phyloP scores from a whole-genome alignment of 2,797 vertebrate genomes.

The Melanotaenia boesemani region DNA sequence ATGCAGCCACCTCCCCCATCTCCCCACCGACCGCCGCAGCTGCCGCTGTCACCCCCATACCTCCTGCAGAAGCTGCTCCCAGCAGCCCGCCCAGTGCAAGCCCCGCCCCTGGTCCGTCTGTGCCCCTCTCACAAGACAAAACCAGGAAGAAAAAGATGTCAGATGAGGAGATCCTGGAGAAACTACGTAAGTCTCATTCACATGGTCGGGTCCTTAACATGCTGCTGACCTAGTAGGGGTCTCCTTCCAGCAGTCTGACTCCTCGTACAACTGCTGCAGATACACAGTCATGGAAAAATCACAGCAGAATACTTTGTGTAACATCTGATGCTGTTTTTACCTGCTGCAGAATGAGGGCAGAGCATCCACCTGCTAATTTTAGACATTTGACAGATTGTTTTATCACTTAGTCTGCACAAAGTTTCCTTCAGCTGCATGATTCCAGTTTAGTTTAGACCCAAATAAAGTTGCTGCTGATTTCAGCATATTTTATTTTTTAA shows the following conservation, averaged over 20 bases:
- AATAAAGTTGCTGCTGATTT: constrained; percentile 1
- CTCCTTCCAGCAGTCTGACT: too few relatives aligned
- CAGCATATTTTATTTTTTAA: constrained; percentile 1
- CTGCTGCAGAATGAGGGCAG: constrained; percentile 20
- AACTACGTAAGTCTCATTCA: constrained; percentile 87
- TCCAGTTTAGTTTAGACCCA: constrained; percentile 28
- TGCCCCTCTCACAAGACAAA: constrained; percentile 87
- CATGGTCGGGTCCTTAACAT: fast-evolving
- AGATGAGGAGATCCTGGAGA: constrained; percentile 97
- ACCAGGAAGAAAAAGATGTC: constrained; percentile 98
- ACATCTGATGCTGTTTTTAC: constrained; percentile 1
- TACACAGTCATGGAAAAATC: background rate
- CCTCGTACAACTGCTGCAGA: too few relatives aligned
- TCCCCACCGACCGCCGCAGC: constrained; percentile 76
- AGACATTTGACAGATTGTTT: constrained; percentile 26
- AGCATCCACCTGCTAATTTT: constrained; percentile 33
- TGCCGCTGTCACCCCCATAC: constrained; percentile 34
- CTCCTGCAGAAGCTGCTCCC: constrained; percentile 78
- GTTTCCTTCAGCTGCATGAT: background rate
- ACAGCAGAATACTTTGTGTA: background rate
- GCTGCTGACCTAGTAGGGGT: background rate
- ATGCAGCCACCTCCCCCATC: constrained; percentile 90
- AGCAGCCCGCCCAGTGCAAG: constrained; percentile 76
- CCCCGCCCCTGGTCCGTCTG: constrained; percentile 72
- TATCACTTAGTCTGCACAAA: constrained; percentile 12